phyloP scores from a whole-genome alignment of 2,113 vertebrate genomes.

The Rhabdomys dilectus region DNA sequence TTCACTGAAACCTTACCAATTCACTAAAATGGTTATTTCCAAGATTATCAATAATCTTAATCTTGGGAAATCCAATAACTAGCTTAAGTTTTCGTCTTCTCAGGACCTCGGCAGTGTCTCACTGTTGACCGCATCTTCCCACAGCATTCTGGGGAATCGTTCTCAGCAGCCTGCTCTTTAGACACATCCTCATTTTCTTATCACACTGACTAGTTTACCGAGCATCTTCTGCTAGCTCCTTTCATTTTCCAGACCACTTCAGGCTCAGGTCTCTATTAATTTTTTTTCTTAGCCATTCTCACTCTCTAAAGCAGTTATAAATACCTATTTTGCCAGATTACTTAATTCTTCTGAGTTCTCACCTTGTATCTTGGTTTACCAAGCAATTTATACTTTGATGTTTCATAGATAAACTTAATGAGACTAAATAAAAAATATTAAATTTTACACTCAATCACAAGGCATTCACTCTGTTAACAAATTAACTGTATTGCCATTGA shows the following conservation, averaged over 20 bases:
- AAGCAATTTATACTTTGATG: slow-evolving; percentile 1
- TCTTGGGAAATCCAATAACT: neutral
- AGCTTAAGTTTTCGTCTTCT: slow-evolving; percentile 10
- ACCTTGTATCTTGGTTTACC: neutral
- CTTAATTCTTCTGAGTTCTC: neutral
- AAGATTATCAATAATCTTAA: neutral
- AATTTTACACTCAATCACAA: slow-evolving; percentile 17
- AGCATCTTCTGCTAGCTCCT: neutral
- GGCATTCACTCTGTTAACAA: neutral
- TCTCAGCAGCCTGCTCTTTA: neutral
- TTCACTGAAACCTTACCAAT: neutral
- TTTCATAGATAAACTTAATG: slow-evolving; percentile 44
- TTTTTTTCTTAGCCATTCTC: neutral
- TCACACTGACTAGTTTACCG: neutral
- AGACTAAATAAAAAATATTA: slow-evolving; percentile 28
- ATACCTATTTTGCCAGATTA: neutral
- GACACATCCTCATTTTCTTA: neutral
- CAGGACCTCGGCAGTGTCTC: neutral
- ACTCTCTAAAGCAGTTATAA: slow-evolving; percentile 9
- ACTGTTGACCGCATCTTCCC: neutral
- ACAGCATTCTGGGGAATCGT: neutral
- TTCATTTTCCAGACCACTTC: neutral
- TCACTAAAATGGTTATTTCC: slow-evolving; percentile 22
- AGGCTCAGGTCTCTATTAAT: neutral
- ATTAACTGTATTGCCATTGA: neutral